Base-by-base conservation (phyloP, 2,113 vertebrate genomes). In the Limnothrissa miodon region DNA sequence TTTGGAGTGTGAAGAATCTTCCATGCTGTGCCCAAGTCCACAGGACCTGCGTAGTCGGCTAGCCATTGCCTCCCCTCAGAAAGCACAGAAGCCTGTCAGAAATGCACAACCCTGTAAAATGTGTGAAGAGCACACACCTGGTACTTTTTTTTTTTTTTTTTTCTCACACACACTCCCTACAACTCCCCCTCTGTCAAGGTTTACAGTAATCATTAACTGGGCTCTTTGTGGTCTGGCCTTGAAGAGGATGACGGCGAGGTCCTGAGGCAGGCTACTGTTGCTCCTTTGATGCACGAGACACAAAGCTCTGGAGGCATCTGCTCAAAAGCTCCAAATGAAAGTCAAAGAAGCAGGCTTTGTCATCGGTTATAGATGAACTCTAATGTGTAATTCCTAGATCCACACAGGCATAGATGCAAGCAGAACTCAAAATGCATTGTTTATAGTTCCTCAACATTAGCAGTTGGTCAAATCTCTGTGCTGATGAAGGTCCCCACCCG, bases 191-290 rank as follows among this genome's bases (percentile, higher is more conserved):
- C 42, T 42, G 2, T 6, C 42, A 42, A 48, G 9, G 7, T 62
- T 29, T 29, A 1, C 59, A 62, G 59, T 62, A 25, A 74, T 74
- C 25, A 74, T 74, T 36, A 74, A 74, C 5, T 74, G 33, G 1
- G 10, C 66, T 74, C 66, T 74, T 74, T 74, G 66, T 74, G 36
- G 66, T 74, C 2, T 39, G 11, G 66, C 66, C 66, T 74, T 74
- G 25, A 74, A 74, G 66, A 33, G 25, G 56, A 29, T 5, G 66
- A 36, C 66, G 36, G 66, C 33, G 10, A 33, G 33, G 25, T 74
- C 66, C 66, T 74, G 0, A 17, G 66, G 11, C 66, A 13, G 66
- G 11, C 66, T 36, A 39, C 11, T 36, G 29, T 74, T 74, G 66
- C 33, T 17, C 29, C 13, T 74, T 74, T 36, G 29, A 74, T 74